phyloP scores from a whole-genome alignment of 2,113 vertebrate species.

The Nestor notabilis region DNA sequence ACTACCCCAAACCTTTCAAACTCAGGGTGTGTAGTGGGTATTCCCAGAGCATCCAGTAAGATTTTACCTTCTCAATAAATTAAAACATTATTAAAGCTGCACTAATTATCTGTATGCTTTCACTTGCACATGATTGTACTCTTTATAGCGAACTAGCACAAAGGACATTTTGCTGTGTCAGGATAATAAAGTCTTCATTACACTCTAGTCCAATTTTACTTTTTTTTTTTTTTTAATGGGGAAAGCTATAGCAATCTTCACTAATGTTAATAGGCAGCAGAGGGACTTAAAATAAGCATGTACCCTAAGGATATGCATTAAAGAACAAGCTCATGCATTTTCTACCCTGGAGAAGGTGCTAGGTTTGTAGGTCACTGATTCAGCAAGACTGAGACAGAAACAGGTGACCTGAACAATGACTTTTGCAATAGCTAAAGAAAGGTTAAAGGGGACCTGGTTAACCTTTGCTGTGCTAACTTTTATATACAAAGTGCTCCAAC shows the following conservation, averaged over 20 bases:
- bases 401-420: neutral
- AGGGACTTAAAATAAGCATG: conserved; percentile 33
- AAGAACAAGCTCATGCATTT: conserved; percentile 18
- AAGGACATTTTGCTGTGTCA: neutral
- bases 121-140: neutral
- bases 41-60: neutral
- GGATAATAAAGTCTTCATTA: neutral
- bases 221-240: neutral
- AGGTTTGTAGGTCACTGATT: conserved; percentile 20
- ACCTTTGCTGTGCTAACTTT: neutral
- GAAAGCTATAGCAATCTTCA: neutral
- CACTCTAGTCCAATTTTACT: neutral
- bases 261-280: neutral
- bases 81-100: neutral
- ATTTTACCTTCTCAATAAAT: neutral
- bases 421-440: neutral
- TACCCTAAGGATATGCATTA: conserved; percentile 24
- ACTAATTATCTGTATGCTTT: neutral
- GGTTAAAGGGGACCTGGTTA: neutral
- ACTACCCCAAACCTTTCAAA: neutral
- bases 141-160: neutral
- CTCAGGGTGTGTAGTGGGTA: neutral
- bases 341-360: neutral
- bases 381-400: neutral
- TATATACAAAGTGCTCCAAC: neutral